Evolutionary conservation across 2,113 vertebrate species (phyloP), one percentile per base, ranked within the genome.

Genomic region (Pithys albifrons): DNA sequence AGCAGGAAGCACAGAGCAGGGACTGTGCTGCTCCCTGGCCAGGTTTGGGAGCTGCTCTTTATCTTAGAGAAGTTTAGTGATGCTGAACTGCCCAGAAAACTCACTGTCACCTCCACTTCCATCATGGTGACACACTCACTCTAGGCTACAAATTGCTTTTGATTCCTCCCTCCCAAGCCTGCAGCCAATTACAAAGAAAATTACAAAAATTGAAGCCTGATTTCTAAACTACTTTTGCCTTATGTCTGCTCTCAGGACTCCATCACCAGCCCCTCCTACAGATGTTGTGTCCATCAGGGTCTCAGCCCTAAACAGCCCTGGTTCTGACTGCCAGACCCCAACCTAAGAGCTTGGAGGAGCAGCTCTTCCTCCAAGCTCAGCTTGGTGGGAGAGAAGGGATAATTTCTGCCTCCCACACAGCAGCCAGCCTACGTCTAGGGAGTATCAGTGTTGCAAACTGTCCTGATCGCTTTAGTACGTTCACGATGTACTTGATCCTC

Each of bases 331-430:
- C 89, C 91, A 62, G 46, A 58, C 89, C 95, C 89, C 27, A 23
- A 22, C 5, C 11, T 12, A 8, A 78, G 88, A 87, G 94, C 93
- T 58, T 14, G 9, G 41, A 43, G 0, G 9, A 23, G 85, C 94
- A 91, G 95, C 92, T 93, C 58, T 6, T 61, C 91, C 54, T 93
- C 80, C 88, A 67, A 12, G 43, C 66, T 84, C 6, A 91, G 91
- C 89, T 93, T 76, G 94, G 89, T 55, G 89, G 85, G 89, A 93
- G 91, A 94, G 65, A 31, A 94, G 95, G 86, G 95, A 96, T 96
- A 89, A 97, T 97, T 96, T 91, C 94, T 91, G 91, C 92, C 96
- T 83, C 25, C 95, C 80, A 94, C 97, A 54, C 84, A 71, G 85
- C 75, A 95, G 89, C 94, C 97, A 97, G 96, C 96, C 97, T 41